These are phyloP conservation scores for Sphaerophoria taeniata DNA, from an alignment of 2,888 invertebrate genomes.

Conservation along the genomic window DNA sequence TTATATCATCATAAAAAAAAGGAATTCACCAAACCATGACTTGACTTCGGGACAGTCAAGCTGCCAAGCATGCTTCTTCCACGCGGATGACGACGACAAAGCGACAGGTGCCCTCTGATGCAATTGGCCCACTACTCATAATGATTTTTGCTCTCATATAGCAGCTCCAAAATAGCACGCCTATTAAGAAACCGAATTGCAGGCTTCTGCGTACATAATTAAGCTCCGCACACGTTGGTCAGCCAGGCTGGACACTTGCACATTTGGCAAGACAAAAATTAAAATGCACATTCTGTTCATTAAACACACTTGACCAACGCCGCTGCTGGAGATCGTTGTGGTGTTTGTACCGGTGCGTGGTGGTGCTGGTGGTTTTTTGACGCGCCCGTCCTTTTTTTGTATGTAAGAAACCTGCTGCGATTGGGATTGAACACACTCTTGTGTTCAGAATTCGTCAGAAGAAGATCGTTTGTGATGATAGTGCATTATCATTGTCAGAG, in stretches of 20 bases:
- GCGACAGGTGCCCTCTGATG: constrained; percentile 63
- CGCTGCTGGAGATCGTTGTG: constrained; percentile 17
- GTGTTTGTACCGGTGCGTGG: constrained; percentile 8
- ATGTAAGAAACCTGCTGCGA: not conserved
- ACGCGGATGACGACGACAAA: constrained; percentile 60
- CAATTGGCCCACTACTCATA: constrained; percentile 60
- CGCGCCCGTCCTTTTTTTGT: constrained; percentile 57
- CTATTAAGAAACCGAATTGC: constrained; percentile 69
- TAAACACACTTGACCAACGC: constrained; percentile 36
- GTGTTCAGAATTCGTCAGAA: constrained; percentile 6
- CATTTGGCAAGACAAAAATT: constrained; percentile 56
- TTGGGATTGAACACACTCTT: constrained; percentile 49
- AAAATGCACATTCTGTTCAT: constrained; percentile 60
- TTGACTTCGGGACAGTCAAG: constrained; percentile 4
- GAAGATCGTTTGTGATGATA: constrained; percentile 64
- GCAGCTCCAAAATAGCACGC: constrained; percentile 66
- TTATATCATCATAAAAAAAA: no score
- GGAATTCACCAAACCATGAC: constrained; percentile 30
- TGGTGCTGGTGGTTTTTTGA: constrained; percentile 47
- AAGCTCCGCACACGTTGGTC: constrained; percentile 44
- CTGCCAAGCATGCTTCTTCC: not conserved
- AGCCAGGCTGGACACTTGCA: not conserved
- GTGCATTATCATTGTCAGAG: constrained; percentile 48
- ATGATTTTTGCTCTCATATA: constrained; percentile 43
- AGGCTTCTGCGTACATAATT: constrained; percentile 59